A percentile compares a stretch with the other conserved stretches of the same genome.
phyloP scores from a whole-genome alignment of 1,140 invertebrate genomes.

The Heliconius hewitsoni region DNA sequence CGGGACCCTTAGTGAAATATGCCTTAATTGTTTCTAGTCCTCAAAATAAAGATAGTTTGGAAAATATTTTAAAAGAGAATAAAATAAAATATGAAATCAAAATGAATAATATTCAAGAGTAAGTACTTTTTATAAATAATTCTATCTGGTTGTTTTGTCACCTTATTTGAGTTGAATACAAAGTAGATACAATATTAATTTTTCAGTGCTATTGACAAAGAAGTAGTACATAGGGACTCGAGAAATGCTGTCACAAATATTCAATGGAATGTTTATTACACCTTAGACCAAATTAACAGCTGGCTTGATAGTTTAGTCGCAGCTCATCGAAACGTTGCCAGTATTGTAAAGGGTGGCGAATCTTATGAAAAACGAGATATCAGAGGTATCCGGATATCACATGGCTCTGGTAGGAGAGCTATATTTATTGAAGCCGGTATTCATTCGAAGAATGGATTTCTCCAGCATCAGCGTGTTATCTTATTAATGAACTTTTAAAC shows the following conservation, averaged over 20 bases:
- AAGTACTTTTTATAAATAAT: conserved; percentile 43
- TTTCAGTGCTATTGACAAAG: conserved; percentile 59
- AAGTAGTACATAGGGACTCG: conserved; percentile 40
- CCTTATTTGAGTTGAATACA: too few species aligned
- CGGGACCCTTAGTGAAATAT: conserved; percentile 44
- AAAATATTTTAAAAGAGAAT: conserved; percentile 48
- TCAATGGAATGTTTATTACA: conserved; percentile 81
- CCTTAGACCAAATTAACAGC: conserved; percentile 61
- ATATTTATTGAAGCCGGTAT: conserved; percentile 83
- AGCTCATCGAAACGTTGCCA: conserved; percentile 71
- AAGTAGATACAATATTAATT: not conserved
- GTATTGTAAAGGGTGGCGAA: conserved; percentile 77
- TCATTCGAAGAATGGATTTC: conserved; percentile 87
- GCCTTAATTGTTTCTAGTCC: conserved; percentile 61
- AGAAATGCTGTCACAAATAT: conserved; percentile 44
- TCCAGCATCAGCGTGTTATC: conserved; percentile 83
- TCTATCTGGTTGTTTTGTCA: too few species aligned
- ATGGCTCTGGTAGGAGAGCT: conserved; percentile 73
- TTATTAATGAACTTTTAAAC: conserved; percentile 82
- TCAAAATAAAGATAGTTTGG: conserved; percentile 52
- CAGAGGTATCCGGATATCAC: conserved; percentile 83
- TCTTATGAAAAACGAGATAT: conserved; percentile 84
- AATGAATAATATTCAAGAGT: conserved; percentile 67
- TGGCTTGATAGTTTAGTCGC: conserved; percentile 76
- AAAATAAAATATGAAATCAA: conserved; percentile 53